Conservation (phyloP, 2,888 invertebrate genomes). For the Sarcophaga caerulescens region DNA sequence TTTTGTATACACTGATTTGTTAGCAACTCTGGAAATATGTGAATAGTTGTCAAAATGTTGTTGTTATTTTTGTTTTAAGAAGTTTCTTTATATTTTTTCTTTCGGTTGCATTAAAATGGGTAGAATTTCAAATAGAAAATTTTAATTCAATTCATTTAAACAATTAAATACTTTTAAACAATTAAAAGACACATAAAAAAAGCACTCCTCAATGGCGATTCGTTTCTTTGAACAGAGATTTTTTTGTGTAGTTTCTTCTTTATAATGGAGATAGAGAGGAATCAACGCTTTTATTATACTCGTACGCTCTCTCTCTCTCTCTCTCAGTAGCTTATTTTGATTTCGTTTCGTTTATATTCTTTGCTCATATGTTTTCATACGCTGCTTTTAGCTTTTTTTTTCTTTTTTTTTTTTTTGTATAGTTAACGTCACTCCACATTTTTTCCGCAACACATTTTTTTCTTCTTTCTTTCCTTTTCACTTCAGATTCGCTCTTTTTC, state of each 20-base stretch:
- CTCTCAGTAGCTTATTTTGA: constrained; percentile 24
- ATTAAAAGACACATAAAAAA: constrained; percentile 12
- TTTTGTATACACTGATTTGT: neutral
- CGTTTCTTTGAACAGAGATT: constrained; percentile 4
- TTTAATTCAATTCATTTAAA: neutral
- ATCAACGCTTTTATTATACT: neutral
- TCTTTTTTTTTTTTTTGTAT: constrained; percentile 3
- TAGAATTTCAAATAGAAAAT: too few species aligned
- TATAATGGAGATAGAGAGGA: neutral
- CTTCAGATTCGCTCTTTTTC: neutral
- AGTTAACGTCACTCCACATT: constrained; percentile 55
- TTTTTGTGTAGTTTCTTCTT: neutral
- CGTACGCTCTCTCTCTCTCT: constrained; percentile 15
- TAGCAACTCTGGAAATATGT: neutral
- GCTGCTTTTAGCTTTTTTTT: constrained; percentile 16
- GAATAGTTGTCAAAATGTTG: neutral
- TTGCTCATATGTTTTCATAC: constrained; percentile 40
- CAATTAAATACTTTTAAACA: neutral
- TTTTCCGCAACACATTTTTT: constrained; percentile 67
- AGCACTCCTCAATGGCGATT: constrained; percentile 24
- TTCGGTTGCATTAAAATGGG: too few species aligned
- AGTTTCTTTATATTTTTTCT: neutral
- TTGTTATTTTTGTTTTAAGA: neutral
- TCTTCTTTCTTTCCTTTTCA: constrained; percentile 48
- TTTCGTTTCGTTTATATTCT: constrained; percentile 39